A percentile compares a stretch with the other conserved stretches of the same genome.
Evolutionary conservation across 2,113 vertebrate genomes (phyloP).

Genomic region (Pedetes capensis): DNA sequence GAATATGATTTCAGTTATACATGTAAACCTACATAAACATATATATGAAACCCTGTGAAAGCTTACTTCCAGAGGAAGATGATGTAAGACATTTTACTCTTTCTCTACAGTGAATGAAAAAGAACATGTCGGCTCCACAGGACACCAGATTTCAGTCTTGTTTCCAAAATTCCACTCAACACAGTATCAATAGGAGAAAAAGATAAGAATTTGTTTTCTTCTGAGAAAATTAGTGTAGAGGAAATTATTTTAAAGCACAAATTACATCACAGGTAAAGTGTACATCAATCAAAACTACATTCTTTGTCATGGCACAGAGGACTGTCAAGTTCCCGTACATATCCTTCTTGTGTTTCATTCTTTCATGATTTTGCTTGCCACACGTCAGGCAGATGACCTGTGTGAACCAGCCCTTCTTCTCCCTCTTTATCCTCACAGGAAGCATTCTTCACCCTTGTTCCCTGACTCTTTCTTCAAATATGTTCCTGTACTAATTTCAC

Average conservation of each 20-base stretch:
- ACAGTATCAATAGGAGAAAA: background rate
- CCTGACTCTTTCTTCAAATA: background rate
- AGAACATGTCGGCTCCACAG: background rate
- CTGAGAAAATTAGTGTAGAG: background rate
- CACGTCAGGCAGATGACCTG: background rate
- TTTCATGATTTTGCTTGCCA: too few species aligned
- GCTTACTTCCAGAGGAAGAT: background rate
- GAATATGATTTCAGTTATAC: background rate
- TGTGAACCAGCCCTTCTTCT: fast-evolving
- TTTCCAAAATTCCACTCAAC: background rate
- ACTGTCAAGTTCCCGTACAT: background rate
- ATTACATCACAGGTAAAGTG: background rate
- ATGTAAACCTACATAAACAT: background rate
- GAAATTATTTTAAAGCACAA: background rate
- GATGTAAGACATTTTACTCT: background rate
- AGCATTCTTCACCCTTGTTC: background rate
- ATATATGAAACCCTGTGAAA: background rate
- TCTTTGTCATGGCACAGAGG: background rate
- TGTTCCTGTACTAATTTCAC: background rate
- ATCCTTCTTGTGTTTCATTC: background rate
- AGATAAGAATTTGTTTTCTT: background rate
- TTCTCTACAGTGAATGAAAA: fast-evolving
- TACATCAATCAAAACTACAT: background rate
- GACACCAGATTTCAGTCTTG: background rate
- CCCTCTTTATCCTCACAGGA: background rate